These are phyloP conservation scores for Danio choprae DNA, from an alignment of 2,797 vertebrate genomes.

Conservation along the genomic window DNA sequence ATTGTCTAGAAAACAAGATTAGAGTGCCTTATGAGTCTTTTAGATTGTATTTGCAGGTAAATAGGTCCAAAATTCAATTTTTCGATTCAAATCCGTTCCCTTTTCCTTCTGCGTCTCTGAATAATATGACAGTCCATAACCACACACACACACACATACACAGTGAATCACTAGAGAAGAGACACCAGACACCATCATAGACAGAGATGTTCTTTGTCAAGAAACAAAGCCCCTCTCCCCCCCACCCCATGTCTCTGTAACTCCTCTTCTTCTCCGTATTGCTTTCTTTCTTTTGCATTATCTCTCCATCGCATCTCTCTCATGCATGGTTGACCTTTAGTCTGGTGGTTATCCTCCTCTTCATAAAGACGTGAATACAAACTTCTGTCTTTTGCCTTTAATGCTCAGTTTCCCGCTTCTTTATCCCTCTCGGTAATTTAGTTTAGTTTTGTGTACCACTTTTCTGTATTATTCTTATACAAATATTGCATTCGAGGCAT, in stretches of 20 bases:
- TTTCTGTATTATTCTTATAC: neutral
- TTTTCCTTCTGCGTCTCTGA: slow-evolving; percentile 37
- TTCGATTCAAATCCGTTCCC: slow-evolving; percentile 12
- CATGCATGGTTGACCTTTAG: slow-evolving; percentile 44
- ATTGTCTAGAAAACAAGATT: neutral
- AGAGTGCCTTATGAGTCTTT: neutral
- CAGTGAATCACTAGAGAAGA: slow-evolving; percentile 55
- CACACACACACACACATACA: slow-evolving; percentile 52
- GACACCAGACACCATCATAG: slow-evolving; percentile 71
- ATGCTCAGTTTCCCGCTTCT: slow-evolving; percentile 15
- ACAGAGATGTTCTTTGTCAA: slow-evolving; percentile 77
- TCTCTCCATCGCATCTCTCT: slow-evolving; percentile 59
- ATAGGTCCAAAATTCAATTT: neutral
- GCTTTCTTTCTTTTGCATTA: slow-evolving; percentile 48
- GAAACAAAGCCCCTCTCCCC: slow-evolving; percentile 51
- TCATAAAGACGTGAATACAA: slow-evolving; percentile 44
- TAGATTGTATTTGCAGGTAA: slow-evolving; percentile 15
- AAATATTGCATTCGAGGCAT: neutral
- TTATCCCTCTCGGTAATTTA: neutral
- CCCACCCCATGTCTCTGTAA: slow-evolving; percentile 35
- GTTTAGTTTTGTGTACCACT: neutral
- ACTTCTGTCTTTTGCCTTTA: slow-evolving; percentile 36
- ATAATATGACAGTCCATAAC: slow-evolving; percentile 28
- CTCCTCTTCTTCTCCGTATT: slow-evolving; percentile 20
- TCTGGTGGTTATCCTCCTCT: slow-evolving; percentile 44